Evolutionary conservation across 2,797 vertebrate species (phyloP), one percentile per base, ranked within the genome.

Genomic region (Halcyon smyrnensis): DNA sequence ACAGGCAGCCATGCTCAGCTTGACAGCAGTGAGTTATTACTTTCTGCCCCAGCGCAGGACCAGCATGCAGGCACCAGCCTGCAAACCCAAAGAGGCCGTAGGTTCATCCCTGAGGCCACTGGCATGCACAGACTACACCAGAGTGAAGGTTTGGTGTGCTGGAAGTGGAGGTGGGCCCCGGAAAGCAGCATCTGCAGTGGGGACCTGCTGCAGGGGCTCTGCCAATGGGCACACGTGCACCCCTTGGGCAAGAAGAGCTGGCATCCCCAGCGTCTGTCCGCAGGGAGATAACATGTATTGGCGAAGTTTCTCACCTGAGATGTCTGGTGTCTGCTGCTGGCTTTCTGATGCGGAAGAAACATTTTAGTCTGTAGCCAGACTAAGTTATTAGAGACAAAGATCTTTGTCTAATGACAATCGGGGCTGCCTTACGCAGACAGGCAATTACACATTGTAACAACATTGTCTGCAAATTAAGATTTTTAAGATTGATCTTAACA

Each of bases 21-120:
- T 93, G 94, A 84, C 90, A 94, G 85, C 76, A 57, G 77, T 94
- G 93, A 96, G 86, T 96, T 97, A 97, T 95, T 84, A n/a, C 92
- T 60, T 71, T 85, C 56, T 92, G 81, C 76, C 84, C 84, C 73
- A 6, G 70, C 1, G 27, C 57, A 48, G 57, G 87, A 84, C 77
- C 87, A 87, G 78, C 81, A 21, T 1, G 36, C 88, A 86, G 62
- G 37, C 41, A 4, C 51, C 73, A 63, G 85, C 51, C 76, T 6
- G 2, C 78, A 85, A n/a, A 63, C 50, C 81, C n/a, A 1, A 34
- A 32, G 69, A 54, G 79, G 74, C 14, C 13, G 1, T 1, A 57
- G 43, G 19, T 25, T 57, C 0, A 0, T 45, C 18, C 43, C 50
- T 9, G 75, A n/a, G 53, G 17, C 36, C 1, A 0, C 67, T 36